phyloP scores from a whole-genome alignment of 2,113 vertebrate genomes.

The Meles meles region DNA sequence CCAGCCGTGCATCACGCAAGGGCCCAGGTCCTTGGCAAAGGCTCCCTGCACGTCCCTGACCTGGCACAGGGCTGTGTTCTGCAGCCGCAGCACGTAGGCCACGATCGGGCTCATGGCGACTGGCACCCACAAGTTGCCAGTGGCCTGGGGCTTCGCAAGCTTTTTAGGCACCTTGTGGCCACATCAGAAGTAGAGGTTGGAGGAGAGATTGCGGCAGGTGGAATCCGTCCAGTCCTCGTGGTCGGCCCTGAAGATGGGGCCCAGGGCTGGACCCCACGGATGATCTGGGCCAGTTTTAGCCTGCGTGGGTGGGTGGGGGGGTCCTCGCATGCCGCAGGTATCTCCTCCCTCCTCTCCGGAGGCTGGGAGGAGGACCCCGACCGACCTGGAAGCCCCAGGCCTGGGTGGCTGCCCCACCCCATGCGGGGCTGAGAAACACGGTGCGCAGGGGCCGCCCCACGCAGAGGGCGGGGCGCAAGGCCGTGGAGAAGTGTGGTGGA shows the following conservation, averaged over 20 bases:
- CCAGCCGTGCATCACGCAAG: conserved; percentile 86
- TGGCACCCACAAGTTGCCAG: conserved; percentile 92
- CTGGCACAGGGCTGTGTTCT: conserved; percentile 89
- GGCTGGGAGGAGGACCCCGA: neutral
- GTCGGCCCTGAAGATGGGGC: conserved; percentile 90
- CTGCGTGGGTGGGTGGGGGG: conserved; percentile 82
- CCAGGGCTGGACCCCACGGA: conserved; percentile 87
- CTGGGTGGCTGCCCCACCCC: conserved; percentile 28
- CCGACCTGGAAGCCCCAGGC: neutral
- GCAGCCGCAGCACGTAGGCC: conserved; percentile 87
- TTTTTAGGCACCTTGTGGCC: conserved; percentile 92
- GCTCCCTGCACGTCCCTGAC: conserved; percentile 3
- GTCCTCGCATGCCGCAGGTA: conserved; percentile 92
- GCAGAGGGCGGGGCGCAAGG: no score
- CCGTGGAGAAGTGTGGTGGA: conserved; percentile 71
- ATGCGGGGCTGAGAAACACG: conserved; percentile 8
- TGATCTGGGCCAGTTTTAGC: conserved; percentile 91
- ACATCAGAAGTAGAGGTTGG: conserved; percentile 82
- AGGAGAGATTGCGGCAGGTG: conserved; percentile 91
- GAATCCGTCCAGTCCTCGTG: conserved; percentile 93
- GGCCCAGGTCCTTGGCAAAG: conserved; percentile 89
- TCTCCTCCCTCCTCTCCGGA: conserved; percentile 74
- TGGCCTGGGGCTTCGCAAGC: conserved; percentile 89
- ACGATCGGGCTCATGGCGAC: conserved; percentile 85
- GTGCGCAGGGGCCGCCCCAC: neutral